phyloP scores from a whole-genome alignment of 2,888 invertebrate genomes.

The Diarsia brunnea region DNA sequence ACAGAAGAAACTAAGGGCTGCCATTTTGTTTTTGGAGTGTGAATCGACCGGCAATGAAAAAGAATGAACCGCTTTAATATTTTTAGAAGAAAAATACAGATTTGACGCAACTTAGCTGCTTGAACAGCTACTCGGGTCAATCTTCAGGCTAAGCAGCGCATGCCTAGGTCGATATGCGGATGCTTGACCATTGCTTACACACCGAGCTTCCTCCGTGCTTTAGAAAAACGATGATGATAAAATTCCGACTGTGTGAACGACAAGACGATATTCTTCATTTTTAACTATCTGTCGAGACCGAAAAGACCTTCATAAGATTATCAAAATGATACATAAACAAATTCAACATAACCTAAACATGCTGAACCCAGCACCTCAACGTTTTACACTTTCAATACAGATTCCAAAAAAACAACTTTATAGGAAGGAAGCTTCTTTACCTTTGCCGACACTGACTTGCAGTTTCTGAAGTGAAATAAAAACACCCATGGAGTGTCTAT shows the following conservation, averaged over 20 bases:
- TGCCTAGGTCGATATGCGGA: too few species aligned
- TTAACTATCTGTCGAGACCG: too few species aligned
- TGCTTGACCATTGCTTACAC: too few species aligned
- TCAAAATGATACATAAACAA: conserved; percentile 19
- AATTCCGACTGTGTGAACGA: neutral
- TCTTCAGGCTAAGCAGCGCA: too few species aligned
- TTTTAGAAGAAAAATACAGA: neutral
- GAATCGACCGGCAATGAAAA: neutral
- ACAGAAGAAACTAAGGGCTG: neutral
- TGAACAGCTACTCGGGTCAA: too few species aligned
- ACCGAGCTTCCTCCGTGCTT: too few species aligned
- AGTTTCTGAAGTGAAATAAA: conserved; percentile 64
- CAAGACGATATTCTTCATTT: neutral
- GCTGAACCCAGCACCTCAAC: conserved; percentile 5
- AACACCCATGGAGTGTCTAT: conserved; percentile 68
- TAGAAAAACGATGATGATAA: too few species aligned
- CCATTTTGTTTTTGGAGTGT: neutral
- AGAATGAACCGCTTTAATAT: neutral
- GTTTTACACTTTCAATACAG: conserved; percentile 20
- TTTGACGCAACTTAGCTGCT: neutral
- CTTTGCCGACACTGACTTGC: conserved; percentile 82
- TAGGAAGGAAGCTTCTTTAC: conserved; percentile 80
- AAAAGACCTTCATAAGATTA: neutral
- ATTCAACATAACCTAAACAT: conserved; percentile 25
- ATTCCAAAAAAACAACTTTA: conserved; percentile 33